These are phyloP conservation scores for Desmodus rotundus DNA, from an alignment of 2,113 vertebrate genomes.

Conservation along the genomic window DNA sequence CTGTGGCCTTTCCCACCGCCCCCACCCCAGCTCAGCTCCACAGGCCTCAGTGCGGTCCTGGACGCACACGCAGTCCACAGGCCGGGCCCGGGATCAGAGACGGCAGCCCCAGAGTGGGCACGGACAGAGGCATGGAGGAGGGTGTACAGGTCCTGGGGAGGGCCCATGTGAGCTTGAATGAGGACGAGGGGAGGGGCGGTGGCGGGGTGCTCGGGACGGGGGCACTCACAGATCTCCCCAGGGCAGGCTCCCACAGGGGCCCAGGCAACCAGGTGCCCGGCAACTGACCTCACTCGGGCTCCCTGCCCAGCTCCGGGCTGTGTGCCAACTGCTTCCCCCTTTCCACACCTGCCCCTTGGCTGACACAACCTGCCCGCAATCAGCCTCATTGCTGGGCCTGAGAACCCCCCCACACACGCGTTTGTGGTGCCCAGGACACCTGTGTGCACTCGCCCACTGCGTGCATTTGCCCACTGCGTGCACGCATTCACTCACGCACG, in stretches of 20 bases:
- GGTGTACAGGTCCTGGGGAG: rapidly evolving
- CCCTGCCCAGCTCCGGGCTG: background rate
- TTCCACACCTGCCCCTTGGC: background rate
- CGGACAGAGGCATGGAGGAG: background rate
- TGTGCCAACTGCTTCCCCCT: background rate
- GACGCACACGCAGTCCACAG: background rate
- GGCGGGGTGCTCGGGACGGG: background rate
- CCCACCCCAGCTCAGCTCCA: background rate
- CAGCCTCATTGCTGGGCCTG: background rate
- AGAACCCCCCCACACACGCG: background rate
- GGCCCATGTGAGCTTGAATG: rapidly evolving
- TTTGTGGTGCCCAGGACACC: background rate
- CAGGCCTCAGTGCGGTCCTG: background rate
- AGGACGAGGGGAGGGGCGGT: rapidly evolving
- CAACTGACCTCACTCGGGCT: background rate
- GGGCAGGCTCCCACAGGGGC: background rate
- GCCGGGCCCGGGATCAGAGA: background rate
- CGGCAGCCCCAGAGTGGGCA: background rate
- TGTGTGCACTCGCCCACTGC: too few relatives aligned
- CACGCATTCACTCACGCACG: background rate
- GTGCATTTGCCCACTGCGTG: too few relatives aligned
- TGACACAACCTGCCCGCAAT: conserved; percentile 8
- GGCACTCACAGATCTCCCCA: background rate
- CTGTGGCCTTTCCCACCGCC: background rate
- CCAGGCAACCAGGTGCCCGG: background rate